Conservation (phyloP, 2,888 invertebrate species). For the Julus scanicus region DNA sequence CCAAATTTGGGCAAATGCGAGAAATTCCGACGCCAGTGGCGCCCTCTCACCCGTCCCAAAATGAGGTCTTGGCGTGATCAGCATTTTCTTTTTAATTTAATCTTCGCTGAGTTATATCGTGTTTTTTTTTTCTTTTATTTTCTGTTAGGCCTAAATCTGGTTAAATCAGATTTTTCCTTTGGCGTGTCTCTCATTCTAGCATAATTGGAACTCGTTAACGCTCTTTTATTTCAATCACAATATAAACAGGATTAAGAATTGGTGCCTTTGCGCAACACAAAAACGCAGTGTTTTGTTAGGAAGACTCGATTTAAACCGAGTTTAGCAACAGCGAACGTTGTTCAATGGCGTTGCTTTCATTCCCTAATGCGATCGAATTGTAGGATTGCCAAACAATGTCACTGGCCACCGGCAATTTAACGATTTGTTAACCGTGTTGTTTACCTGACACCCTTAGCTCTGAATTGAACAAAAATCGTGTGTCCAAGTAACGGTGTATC, state of each 20-base stretch:
- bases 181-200: not conserved
- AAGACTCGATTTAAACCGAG: too few species aligned
- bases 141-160: slow-evolving; percentile 17
- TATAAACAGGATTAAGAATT: slow-evolving; percentile 19
- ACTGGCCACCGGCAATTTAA: not conserved
- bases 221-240: slow-evolving; percentile 20
- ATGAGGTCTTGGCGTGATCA: slow-evolving; percentile 14
- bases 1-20: slow-evolving; percentile 18
- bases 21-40: not conserved
- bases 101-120: not conserved
- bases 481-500: too few species aligned
- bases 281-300: not conserved
- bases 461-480: too few species aligned
- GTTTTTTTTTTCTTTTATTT: not conserved
- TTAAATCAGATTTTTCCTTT: slow-evolving; percentile 4
- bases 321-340: not conserved
- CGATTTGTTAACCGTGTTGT: not conserved
- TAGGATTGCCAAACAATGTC: not conserved
- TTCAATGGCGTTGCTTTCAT: not conserved
- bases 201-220: slow-evolving; percentile 40
- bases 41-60: slow-evolving; percentile 1
- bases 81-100: not conserved
- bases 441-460: not conserved
- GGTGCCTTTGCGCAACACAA: not conserved
- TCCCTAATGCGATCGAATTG: not conserved